Percentiles rank a stretch among this genome's conserved stretches.
Evolutionary conservation across 2,888 invertebrate genomes (phyloP).

Genomic region (Aproaerema taeniolella): DNA sequence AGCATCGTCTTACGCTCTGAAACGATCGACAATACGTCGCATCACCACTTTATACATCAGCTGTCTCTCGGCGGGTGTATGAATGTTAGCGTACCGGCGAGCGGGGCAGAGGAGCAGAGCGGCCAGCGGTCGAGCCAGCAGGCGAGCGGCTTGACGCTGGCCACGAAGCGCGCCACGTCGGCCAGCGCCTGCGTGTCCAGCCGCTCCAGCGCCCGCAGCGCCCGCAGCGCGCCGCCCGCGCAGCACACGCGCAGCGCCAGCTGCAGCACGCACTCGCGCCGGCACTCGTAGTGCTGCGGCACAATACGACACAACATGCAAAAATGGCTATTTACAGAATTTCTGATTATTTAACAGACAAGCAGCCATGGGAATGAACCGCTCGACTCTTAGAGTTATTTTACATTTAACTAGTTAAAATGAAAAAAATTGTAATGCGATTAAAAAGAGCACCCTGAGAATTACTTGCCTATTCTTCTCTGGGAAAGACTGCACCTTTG

Average conservation of each 20-base stretch:
- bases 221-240: slow-evolving; percentile 81
- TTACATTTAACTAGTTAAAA: too few species aligned
- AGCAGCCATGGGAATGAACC: too few species aligned
- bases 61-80: neutral
- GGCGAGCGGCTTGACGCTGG: slow-evolving; percentile 90
- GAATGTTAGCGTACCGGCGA: neutral
- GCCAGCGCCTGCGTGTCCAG: slow-evolving; percentile 89
- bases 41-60: slow-evolving; percentile 10
- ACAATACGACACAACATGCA: too few species aligned
- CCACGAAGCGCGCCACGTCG: slow-evolving; percentile 90
- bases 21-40: slow-evolving; percentile 29
- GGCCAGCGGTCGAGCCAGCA: slow-evolving; percentile 92
- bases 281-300: slow-evolving; percentile 92
- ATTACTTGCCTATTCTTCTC: too few species aligned
- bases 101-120: slow-evolving; percentile 3
- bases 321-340: too few species aligned
- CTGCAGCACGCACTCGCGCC: slow-evolving; percentile 94
- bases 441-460: too few species aligned
- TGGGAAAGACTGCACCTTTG: too few species aligned
- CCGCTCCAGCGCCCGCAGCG: slow-evolving; percentile 78
- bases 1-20: slow-evolving; percentile 77
- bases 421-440: too few species aligned
- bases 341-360: too few species aligned
- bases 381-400: too few species aligned
- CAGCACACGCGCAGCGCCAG: slow-evolving; percentile 91